These are phyloP conservation scores for Mus spicilegus DNA, from an alignment of 2,113 vertebrate genomes.

Conservation along the genomic window DNA sequence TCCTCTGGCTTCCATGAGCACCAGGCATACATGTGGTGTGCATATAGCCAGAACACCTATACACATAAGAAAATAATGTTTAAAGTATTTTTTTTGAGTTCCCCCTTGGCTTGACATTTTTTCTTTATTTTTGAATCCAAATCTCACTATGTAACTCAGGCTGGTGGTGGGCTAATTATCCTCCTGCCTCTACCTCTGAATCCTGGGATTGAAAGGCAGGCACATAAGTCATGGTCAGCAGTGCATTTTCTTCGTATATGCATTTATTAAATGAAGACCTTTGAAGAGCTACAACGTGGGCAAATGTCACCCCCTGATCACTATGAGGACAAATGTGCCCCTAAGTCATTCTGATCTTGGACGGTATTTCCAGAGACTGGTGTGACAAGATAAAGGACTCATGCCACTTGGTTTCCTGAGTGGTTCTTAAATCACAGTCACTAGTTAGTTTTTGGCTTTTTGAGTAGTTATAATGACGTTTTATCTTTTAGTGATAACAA, in stretches of 20 bases:
- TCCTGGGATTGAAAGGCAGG: background rate
- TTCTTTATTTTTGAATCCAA: background rate
- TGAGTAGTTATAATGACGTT: background rate
- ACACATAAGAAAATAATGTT: background rate
- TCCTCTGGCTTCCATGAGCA: background rate
- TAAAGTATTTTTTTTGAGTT: background rate
- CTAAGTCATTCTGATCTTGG: background rate
- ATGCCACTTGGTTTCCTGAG: background rate
- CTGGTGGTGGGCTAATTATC: background rate
- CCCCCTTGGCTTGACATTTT: background rate
- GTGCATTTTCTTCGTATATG: background rate
- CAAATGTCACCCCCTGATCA: background rate
- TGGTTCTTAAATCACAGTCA: background rate
- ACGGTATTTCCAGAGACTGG: background rate
- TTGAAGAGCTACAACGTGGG: background rate
- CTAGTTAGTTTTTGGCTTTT: background rate
- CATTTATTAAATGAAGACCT: background rate
- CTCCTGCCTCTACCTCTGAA: background rate
- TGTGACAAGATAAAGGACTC: background rate
- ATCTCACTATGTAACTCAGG: background rate
- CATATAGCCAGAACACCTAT: background rate
- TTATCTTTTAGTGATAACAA: background rate
- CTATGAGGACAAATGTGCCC: background rate
- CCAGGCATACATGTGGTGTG: background rate
- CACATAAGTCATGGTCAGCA: too few species aligned